These are phyloP conservation scores for Cacoxenus indagator DNA, from an alignment of 2,888 invertebrate species.

Conservation along the genomic window DNA sequence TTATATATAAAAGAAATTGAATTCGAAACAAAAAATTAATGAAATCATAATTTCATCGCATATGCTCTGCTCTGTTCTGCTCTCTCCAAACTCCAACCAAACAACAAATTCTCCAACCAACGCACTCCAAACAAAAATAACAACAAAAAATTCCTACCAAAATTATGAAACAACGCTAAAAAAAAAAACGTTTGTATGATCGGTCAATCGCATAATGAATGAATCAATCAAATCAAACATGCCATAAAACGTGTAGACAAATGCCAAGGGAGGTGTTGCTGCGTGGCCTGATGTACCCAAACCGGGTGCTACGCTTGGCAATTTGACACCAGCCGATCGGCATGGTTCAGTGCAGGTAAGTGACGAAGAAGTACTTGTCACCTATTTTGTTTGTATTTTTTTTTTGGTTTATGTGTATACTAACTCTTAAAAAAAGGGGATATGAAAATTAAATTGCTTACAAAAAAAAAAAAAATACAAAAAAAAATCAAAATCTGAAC, in stretches of 20 bases:
- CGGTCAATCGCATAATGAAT: neutral
- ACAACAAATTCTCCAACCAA: neutral
- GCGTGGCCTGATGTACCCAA: conserved; percentile 90
- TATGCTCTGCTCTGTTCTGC: conserved; percentile 7
- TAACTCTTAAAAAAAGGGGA: no score
- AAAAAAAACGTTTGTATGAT: neutral
- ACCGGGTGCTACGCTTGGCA: conserved; percentile 83
- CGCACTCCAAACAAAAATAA: conserved; percentile 1
- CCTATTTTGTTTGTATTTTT: conserved; percentile 25
- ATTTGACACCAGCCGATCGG: conserved; percentile 93
- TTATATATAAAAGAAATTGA: neutral
- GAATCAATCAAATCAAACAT: conserved; percentile 31
- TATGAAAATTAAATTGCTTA: neutral
- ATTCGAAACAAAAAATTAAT: conserved; percentile 6
- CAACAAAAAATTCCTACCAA: neutral
- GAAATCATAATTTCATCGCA: conserved; percentile 22
- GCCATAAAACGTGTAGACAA: conserved; percentile 59
- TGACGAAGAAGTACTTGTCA: conserved; percentile 64
- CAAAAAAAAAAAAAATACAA: neutral
- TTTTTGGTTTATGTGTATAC: conserved; percentile 31
- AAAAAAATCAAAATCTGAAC: neutral
- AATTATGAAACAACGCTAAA: neutral
- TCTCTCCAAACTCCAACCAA: neutral
- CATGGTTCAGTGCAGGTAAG: conserved; percentile 97
- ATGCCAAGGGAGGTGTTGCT: conserved; percentile 81